Percentiles rank a stretch among this genome's conserved stretches.
Conservation (phyloP, 30 jellyfish, hydroid and myxozoan species). For the Turritopsis dohrnii region DNA sequence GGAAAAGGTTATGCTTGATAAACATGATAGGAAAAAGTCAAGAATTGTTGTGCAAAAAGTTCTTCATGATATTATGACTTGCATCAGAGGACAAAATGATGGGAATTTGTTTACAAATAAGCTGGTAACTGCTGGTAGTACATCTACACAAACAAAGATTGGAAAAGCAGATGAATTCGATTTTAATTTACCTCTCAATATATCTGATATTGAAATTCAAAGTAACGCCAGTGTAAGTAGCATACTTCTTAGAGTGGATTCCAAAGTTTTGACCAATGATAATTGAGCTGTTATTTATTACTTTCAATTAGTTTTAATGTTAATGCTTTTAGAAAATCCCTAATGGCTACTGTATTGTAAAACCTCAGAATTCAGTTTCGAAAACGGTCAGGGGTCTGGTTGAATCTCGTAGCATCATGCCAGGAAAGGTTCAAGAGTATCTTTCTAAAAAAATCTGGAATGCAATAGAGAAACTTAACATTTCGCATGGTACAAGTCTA, state of each 20-base stretch:
- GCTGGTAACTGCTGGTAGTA: conserved; percentile 9
- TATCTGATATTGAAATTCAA: neutral
- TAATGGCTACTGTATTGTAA: neutral
- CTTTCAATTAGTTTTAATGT: neutral
- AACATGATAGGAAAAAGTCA: neutral
- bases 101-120: neutral
- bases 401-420: neutral
- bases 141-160: conserved; percentile 2
- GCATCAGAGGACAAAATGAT: neutral
- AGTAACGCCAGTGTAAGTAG: neutral
- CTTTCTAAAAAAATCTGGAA: neutral
- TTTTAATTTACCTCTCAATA: neutral
- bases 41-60: conserved; percentile 1
- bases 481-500: neutral
- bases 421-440: neutral
- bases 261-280: too few relatives aligned
- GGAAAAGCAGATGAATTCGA: neutral
- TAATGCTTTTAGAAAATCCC: neutral
- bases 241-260: too few relatives aligned
- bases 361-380: neutral
- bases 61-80: neutral
- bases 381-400: neutral
- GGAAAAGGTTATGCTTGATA: neutral
- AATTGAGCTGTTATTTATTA: neutral
- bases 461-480: neutral